Evolutionary conservation across 2,113 vertebrate genomes (phyloP).

Genomic region (Hydropotes inermis): DNA sequence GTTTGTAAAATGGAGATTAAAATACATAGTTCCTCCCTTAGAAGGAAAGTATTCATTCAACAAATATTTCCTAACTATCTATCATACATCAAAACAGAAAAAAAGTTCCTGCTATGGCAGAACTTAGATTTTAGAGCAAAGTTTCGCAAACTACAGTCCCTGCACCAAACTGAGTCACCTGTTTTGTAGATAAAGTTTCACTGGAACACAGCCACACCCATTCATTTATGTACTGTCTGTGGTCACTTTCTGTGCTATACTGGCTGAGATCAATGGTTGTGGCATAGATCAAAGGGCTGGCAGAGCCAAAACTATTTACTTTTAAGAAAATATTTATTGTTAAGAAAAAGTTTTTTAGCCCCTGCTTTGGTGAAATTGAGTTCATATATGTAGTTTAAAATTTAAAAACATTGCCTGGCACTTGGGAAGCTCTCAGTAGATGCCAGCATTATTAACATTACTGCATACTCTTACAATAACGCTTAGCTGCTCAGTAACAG

Average conservation of each 20-base stretch:
- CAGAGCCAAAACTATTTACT: not conserved
- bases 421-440: not conserved
- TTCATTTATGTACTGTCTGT: not conserved
- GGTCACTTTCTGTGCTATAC: not conserved
- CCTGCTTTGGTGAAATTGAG: not conserved
- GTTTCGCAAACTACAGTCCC: not conserved
- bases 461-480: not conserved
- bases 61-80: not conserved
- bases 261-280: not conserved
- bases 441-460: not conserved
- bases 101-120: not conserved
- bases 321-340: not conserved
- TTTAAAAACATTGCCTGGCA: not conserved
- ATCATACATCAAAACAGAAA: not conserved
- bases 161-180: not conserved
- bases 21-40: not conserved
- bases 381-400: not conserved
- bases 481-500: not conserved
- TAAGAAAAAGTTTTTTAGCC: not conserved
- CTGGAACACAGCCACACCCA: not conserved
- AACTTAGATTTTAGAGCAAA: not conserved
- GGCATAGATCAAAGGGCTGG: not conserved
- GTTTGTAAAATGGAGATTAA: not conserved
- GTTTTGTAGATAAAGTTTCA: constrained; percentile 32
- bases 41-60: constrained; percentile 1